phyloP scores from a whole-genome alignment of 2,797 vertebrate genomes.

The Euthynnus affinis region DNA sequence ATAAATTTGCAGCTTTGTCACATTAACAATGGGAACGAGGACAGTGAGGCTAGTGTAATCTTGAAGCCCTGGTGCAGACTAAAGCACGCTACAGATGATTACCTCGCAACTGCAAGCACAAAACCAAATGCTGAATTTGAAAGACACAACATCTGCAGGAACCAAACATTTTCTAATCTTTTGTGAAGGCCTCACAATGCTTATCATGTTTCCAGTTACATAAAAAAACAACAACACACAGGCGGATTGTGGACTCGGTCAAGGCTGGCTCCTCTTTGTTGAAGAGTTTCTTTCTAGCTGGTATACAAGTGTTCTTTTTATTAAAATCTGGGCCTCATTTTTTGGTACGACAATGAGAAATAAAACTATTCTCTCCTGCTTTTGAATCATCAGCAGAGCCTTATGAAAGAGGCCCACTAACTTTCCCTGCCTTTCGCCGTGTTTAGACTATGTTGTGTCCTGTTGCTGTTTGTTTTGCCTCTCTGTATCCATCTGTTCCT shows the following conservation, averaged over 20 bases:
- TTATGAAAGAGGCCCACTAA: constrained; percentile 10
- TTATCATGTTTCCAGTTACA: neutral
- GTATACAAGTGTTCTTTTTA: neutral
- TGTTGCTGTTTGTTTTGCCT: constrained; percentile 49
- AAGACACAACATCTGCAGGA: constrained; percentile 12
- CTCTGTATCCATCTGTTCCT: constrained; percentile 35
- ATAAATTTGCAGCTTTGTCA: constrained; percentile 71
- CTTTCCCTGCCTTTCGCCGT: neutral
- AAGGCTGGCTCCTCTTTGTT: neutral
- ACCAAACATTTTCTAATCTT: constrained; percentile 22
- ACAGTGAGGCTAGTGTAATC: constrained; percentile 49
- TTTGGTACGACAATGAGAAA: neutral
- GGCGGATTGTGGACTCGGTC: neutral
- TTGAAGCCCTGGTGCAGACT: constrained; percentile 31
- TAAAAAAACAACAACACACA: neutral
- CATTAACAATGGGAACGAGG: constrained; percentile 52
- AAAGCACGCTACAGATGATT: constrained; percentile 26
- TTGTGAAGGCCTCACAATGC: constrained; percentile 11
- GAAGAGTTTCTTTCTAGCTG: neutral
- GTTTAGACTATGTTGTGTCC: constrained; percentile 28
- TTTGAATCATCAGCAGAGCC: neutral
- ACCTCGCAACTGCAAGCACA: neutral
- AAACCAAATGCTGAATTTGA: neutral
- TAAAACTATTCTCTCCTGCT: neutral
- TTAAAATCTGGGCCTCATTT: constrained; percentile 1